Evolutionary conservation across 2,888 invertebrate genomes (phyloP), one percentile per base, ranked within the genome.

Genomic region (Tachina lurida): DNA sequence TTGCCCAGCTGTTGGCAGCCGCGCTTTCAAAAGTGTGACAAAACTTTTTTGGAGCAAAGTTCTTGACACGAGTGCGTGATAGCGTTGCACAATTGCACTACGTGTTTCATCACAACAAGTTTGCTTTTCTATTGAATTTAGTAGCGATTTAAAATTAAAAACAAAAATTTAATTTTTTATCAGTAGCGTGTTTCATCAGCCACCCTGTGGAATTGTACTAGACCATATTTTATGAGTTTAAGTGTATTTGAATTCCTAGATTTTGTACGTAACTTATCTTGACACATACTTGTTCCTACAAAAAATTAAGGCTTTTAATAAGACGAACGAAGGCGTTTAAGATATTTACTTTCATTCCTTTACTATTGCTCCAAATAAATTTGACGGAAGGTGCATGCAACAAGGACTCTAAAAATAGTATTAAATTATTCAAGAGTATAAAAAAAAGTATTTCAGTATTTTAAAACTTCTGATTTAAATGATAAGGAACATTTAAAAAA

Each of bases 261-360:
- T 80, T 45, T 31, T 54, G 67, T 65, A 76, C 71, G 47, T 54
- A 75, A 70, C 73, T 80, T 58, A 71, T 71, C 65, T 47, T 84
- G 80, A 84, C 80, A 84, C 84, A 81, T 68, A 77, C 84, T 81
- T 77, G 60, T 81, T 73, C 17, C 62, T 54, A 31, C 31, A 31
- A 71, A 80, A 84, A 80, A 22, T 76, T 76, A 80, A 22, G 47
- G 54, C 67, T 81, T 80, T 84, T 76, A 84, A 84, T 81, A 81
- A 76, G 73, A 84, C 67, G 62, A 73, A 62, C 52, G 22, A 67
- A 81, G 68, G 77, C 76, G 47, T 84, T 77, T 54, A 62, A 81
- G 76, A 68, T 84, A 81, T 84, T 84, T 84, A 67, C 76, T 84
- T 73, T 67, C 73, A 52, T 77, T 80, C 56, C 67, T 73, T 49